Evolutionary conservation across 2,888 invertebrate genomes (phyloP).

Genomic region (Coelopa pilipes): DNA sequence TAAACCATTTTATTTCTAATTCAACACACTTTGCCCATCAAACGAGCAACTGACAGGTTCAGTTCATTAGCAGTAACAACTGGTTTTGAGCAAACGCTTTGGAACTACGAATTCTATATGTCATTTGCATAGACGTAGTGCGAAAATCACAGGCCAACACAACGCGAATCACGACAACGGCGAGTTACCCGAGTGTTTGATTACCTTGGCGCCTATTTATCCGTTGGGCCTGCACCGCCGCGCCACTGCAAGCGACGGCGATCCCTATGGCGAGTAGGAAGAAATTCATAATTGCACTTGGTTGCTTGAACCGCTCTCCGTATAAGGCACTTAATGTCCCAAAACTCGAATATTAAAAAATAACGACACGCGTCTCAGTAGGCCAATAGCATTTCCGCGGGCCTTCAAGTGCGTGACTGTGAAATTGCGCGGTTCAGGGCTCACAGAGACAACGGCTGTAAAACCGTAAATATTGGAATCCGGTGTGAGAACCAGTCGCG

Average conservation of each 20-base stretch:
- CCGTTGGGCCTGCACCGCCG: slow-evolving; percentile 25
- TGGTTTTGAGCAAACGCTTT: too few relatives aligned
- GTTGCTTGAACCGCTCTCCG: too few relatives aligned
- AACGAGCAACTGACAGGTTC: too few relatives aligned
- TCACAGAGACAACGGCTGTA: too few relatives aligned
- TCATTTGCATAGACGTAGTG: too few relatives aligned
- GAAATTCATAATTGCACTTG: slow-evolving; percentile 5
- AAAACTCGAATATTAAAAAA: too few relatives aligned
- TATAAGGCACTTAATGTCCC: too few relatives aligned
- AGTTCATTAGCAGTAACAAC: too few relatives aligned
- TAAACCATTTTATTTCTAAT: too few relatives aligned
- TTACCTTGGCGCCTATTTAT: slow-evolving; percentile 36
- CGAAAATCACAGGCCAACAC: neutral
- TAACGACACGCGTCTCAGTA: neutral
- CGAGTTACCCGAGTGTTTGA: neutral
- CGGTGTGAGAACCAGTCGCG: slow-evolving; percentile 32
- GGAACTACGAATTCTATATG: too few relatives aligned
- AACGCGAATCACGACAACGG: neutral
- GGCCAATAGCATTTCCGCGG: slow-evolving; percentile 1
- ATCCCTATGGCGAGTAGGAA: neutral
- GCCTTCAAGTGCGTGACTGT: neutral
- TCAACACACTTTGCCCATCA: too few relatives aligned
- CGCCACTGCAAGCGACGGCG: neutral
- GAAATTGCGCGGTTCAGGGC: neutral
- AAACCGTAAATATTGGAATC: too few relatives aligned